Conservation (phyloP, 2,888 invertebrate genomes). For the Drymonia ruficornis region DNA sequence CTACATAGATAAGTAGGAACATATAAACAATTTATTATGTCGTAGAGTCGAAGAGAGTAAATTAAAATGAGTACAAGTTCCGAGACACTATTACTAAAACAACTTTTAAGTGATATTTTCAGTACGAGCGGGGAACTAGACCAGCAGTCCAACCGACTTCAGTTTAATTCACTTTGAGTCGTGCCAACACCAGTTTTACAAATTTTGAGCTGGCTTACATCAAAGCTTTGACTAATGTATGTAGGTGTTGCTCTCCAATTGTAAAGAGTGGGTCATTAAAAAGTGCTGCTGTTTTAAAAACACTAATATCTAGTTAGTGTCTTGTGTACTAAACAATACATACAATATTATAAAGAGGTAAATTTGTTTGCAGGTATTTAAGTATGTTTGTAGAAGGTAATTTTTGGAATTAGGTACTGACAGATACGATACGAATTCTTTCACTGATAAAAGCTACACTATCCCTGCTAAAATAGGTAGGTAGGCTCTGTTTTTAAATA, state of each 20-base stretch:
- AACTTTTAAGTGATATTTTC: conserved; percentile 59
- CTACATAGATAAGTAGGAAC: not conserved
- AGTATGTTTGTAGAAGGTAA: too few species aligned
- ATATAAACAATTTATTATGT: not conserved
- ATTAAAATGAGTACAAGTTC: not conserved
- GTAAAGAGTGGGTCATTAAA: conserved; percentile 17
- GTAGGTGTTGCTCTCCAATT: conserved; percentile 12
- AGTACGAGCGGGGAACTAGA: conserved; percentile 50
- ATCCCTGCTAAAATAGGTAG: too few species aligned
- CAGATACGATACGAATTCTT: too few species aligned
- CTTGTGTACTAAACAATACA: too few species aligned
- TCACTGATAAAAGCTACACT: too few species aligned
- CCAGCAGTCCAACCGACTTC: conserved; percentile 35
- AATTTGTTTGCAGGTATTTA: too few species aligned
- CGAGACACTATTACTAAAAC: conserved; percentile 34
- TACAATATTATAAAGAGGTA: too few species aligned
- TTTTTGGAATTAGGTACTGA: too few species aligned
- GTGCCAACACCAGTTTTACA: conserved; percentile 34
- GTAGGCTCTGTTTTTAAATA: too few species aligned
- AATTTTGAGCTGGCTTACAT: conserved; percentile 40
- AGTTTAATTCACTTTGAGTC: conserved; percentile 56
- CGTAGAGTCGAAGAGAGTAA: not conserved
- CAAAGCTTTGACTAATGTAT: conserved; percentile 28
- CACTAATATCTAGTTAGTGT: too few species aligned
- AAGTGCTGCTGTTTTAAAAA: conserved; percentile 5